Base-by-base conservation (phyloP, 2,888 invertebrate genomes). In the Melitaea athalia region DNA sequence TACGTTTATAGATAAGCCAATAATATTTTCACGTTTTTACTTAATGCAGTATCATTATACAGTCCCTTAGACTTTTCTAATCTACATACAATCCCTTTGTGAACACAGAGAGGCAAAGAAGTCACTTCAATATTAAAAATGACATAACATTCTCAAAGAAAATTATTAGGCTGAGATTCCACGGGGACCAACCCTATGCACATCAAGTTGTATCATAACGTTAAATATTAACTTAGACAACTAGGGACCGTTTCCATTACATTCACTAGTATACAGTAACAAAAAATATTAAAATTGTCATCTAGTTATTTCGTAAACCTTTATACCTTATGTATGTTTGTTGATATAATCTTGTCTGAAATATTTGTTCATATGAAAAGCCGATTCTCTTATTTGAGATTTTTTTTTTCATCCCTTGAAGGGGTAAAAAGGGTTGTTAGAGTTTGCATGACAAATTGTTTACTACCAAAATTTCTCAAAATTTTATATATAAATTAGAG, bases 61-160 rank as follows among this genome's bases (percentile, higher is more conserved):
- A 81, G 78, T 78, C 77, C 77, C 77, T 80, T 79, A 76, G 79
- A 77, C 80, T 71, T 74, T 81, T 78, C 82, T 83, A 81, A 85
- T 84, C 80, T 82, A 82, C 81, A 82, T 83, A 82, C 78, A 78
- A 81, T 85, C 81, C 85, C 86, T 89, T 91, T 90, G 89, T 86
- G 86, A 85, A 84, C 81, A 82, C 80, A 81, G 81, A 76, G 78
- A 83, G 80, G 85, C 82, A 81, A 86, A 87, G 85, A 86, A 88
- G 86, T 85, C 84, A 82, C 81, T 89, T 83, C 84, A 88, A 89
- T 90, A 91, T 89, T 91, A 89, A 91, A 91, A 89, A 89, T 86
- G 86, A 87, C 85, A 88, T 88, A 90, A 89, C 89, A 87, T 89
- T 87, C 86, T 88, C 88, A 90, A 89, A 90, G 90, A 91, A 92